phyloP scores from a whole-genome alignment of 2,797 vertebrate genomes.

The Hypotaenidia philippensis region DNA sequence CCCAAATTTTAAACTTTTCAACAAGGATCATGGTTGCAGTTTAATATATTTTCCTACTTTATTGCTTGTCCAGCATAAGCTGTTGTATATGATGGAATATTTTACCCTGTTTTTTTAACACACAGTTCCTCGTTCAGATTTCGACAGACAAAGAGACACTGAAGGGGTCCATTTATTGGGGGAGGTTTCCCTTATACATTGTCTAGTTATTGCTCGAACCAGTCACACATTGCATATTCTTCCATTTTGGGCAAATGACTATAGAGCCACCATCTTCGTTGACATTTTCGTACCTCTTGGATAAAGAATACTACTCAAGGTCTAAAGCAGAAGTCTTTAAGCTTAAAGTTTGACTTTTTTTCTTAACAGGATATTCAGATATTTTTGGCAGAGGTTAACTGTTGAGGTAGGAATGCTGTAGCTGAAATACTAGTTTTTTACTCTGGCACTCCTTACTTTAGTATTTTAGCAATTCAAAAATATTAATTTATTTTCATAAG shows the following conservation, averaged over 20 bases:
- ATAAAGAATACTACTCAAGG: not conserved
- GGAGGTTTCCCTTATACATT: not conserved
- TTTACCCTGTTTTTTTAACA: not conserved
- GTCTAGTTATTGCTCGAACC: not conserved
- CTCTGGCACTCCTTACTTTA: not conserved
- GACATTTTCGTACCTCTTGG: not conserved
- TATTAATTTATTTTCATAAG: not conserved
- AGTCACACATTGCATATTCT: not conserved
- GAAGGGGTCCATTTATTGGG: not conserved
- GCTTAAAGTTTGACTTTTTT: not conserved
- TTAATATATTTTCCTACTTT: not conserved
- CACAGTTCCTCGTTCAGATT: not conserved
- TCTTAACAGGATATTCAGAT: not conserved
- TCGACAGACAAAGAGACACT: not conserved
- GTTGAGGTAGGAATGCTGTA: not conserved
- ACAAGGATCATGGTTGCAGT: not conserved
- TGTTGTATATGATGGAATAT: not conserved
- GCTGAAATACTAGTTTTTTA: not conserved
- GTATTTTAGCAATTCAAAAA: not conserved
- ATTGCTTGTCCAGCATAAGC: not conserved
- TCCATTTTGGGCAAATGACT: not conserved
- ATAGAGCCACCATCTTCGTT: not conserved
- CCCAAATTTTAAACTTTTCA: not conserved
- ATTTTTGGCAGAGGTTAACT: not conserved
- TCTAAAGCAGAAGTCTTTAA: not conserved